phyloP scores from a whole-genome alignment of 2,797 vertebrate genomes.

The Lacerta agilis region DNA sequence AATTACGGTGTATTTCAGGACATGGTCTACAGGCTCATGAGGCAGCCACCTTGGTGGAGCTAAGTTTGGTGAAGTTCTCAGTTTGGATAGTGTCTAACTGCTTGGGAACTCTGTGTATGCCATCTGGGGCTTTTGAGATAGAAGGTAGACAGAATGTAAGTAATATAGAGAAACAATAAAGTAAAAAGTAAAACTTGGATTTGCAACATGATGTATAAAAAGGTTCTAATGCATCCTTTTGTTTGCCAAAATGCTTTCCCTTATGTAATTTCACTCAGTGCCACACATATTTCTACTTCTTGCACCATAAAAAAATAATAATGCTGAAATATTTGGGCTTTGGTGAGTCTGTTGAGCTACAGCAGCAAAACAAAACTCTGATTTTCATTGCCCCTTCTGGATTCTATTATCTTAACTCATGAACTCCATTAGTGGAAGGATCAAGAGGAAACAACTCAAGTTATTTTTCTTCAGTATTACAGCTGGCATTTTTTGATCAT shows the following conservation, averaged over 20 bases:
- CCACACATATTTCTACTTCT: not conserved
- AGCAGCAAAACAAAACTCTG: too few species aligned
- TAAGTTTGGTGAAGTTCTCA: not conserved
- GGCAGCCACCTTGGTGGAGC: not conserved
- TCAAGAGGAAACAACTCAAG: not conserved
- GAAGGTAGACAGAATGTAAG: not conserved
- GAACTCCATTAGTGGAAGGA: not conserved
- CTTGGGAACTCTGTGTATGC: not conserved
- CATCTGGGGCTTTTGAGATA: not conserved
- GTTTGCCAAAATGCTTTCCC: not conserved
- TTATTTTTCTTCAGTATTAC: not conserved
- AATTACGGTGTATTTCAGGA: not conserved
- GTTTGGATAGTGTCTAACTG: not conserved
- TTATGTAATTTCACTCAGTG: not conserved
- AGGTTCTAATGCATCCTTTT: not conserved
- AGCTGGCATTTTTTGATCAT: too few species aligned
- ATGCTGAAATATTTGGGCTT: not conserved
- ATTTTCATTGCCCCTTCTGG: not conserved
- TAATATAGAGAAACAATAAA: not conserved
- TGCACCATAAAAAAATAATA: not conserved
- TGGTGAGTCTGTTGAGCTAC: not conserved
- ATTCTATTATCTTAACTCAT: not conserved
- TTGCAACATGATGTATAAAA: not conserved
- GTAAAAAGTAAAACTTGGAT: not conserved
- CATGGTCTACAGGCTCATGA: not conserved